Evolutionary conservation across 2,888 invertebrate species (phyloP), one percentile per base, ranked within the genome.

Genomic region (Bhutanitis thaidina): DNA sequence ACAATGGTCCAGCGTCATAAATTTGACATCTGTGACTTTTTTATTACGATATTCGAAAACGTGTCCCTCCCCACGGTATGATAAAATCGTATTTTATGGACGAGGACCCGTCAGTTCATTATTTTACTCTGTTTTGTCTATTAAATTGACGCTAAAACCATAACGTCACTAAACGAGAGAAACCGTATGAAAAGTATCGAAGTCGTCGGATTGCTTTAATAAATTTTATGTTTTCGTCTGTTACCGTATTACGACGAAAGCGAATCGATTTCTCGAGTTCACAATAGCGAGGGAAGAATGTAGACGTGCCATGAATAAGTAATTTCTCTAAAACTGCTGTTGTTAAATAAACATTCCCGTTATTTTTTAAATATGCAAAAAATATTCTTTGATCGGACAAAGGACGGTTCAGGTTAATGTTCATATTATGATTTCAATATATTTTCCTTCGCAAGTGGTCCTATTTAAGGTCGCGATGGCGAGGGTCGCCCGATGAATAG

Each of bases 11-110:
- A 63, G 76, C 73, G 79, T 85, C 85, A 88, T 89, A 89, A 89
- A 89, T 89, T 86, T 85, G 85, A 87, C 88, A 88, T 87, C 84
- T 87, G 87, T 81, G 87, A 87, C 83, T 87, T 89, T 87, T 89
- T 88, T 88, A 88, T 86, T 82, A 85, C 87, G 80, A 83, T 86
- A 86, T 85, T 85, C 82, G 83, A 81, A 85, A 81, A 81, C 82
- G 83, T 81, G 84, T 77, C 75, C 71, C 82, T 88, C 87, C 87
- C 87, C 58, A 74, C 71, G 86, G 88, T 71, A 81, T 83, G 85
- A 88, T 88, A 86, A 86, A 88, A 87, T 86, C 86, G 77, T 82
- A 77, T 84, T 89, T 88, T 88, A 88, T 86, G 80, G 78, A 74
- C 75, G 77, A 66, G 53, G 67, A 69, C 65, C 71, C 69, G 77